Base-by-base conservation (phyloP, 2,888 invertebrate genomes). In the Synergus itoensis region DNA sequence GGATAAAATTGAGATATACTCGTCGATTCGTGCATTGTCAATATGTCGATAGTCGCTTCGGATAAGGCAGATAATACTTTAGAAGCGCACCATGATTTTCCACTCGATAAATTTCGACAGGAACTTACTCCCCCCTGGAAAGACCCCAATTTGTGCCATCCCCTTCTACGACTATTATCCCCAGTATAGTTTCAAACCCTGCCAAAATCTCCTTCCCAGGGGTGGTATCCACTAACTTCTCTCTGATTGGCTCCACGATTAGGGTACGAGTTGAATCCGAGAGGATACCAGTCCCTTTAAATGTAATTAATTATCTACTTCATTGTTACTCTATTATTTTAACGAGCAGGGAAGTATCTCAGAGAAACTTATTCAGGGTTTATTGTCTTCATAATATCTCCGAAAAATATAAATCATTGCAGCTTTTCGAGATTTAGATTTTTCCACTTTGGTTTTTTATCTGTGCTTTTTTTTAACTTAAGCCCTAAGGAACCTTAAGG, bases 81-180 rank as follows among this genome's bases (percentile, higher is more conserved):
- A 76, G 40, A 76, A 65, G 73, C 63, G 40, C 53, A 79, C 40
- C 41, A 64, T 57, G 73, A 76, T 79, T 76, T 62, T 78, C 78
- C 79, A 80, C 79, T 80, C 80, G 69, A 82, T 82, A 82, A 82
- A 80, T 79, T 81, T 76, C 75, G 63, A 76, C 48, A 79, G 64
- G 45, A 60, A 36, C 73, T 60, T 45, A 57, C 76, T 76, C 73
- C 81, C 69, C 63, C 53, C 69, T 73, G 11, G 73, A 67, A 65
- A 69, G 80, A 77, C 77, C 67, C 79, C 82, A 80, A 82, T 82
- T 82, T 78, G 79, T 78, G 40, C 67, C 77, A 77, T 76, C 69
- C 77, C 69, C 60, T 57, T 77, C 62, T 53, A 63, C 48, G 36
- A 40, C 73, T 48, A 77, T 79, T 63, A 69, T 69, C 75, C 73